Evolutionary conservation across 2,888 invertebrate species (phyloP).

Genomic region (Drosophila kuntzei): DNA sequence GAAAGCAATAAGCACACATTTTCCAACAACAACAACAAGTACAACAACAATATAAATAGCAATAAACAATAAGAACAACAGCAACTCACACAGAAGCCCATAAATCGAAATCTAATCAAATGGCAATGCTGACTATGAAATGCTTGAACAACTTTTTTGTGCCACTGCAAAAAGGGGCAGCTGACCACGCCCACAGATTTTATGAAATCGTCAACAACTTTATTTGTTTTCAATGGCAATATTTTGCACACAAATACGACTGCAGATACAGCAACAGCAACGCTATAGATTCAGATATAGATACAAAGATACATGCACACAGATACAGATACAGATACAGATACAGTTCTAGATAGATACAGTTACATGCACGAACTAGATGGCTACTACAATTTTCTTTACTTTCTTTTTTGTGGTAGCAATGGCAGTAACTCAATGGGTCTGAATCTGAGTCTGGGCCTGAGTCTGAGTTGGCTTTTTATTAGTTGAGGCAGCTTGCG

Average conservation of each 20-base stretch:
- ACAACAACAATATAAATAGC: neutral
- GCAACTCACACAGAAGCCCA: slow-evolving; percentile 18
- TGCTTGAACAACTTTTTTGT: slow-evolving; percentile 55
- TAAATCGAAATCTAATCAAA: slow-evolving; percentile 76
- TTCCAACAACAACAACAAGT: slow-evolving; percentile 4
- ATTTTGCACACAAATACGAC: slow-evolving; percentile 58
- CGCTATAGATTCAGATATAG: slow-evolving; percentile 8
- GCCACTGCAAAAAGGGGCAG: neutral
- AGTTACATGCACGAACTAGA: slow-evolving; percentile 60
- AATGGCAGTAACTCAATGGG: slow-evolving; percentile 12
- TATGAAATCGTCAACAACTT: slow-evolving; percentile 80
- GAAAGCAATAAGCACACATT: slow-evolving; percentile 1
- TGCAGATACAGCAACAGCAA: slow-evolving; percentile 4
- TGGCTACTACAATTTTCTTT: slow-evolving; percentile 39
- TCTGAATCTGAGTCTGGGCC: slow-evolving; percentile 12
- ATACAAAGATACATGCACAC: slow-evolving; percentile 1
- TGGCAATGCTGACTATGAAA: slow-evolving; percentile 65
- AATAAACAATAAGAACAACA: slow-evolving; percentile 12
- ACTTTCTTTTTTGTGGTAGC: neutral
- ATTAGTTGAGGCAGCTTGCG: slow-evolving; percentile 80
- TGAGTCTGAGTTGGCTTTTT: slow-evolving; percentile 56
- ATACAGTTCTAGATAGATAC: too few relatives aligned
- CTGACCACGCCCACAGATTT: slow-evolving; percentile 46
- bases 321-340: slow-evolving; percentile 35
- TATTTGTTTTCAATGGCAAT: slow-evolving; percentile 81